A percentile compares a stretch with the other conserved stretches of the same genome.
Conservation (phyloP, 2,113 vertebrate genomes). For the Pluvialis apricaria region DNA sequence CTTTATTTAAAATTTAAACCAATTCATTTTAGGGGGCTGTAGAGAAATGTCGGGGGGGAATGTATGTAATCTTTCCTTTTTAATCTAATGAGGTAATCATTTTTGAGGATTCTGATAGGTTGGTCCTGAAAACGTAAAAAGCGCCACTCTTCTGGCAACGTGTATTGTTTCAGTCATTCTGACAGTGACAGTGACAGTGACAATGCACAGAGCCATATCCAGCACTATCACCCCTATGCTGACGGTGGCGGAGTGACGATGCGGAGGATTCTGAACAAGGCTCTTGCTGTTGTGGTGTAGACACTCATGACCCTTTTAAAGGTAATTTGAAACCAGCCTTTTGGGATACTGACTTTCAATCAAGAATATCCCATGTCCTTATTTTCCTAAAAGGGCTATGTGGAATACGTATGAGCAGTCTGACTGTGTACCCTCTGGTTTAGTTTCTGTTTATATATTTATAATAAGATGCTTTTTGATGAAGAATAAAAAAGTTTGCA, state of each 20-base stretch:
- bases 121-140: neutral
- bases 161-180: neutral
- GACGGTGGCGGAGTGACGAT: neutral
- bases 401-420: slow-evolving; percentile 6
- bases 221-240: neutral
- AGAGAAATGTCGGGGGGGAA: neutral
- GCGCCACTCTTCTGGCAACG: neutral
- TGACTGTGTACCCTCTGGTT: neutral
- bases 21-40: neutral
- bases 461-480: neutral
- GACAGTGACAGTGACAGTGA: neutral
- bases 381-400: neutral
- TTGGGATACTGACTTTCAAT: slow-evolving; percentile 9
- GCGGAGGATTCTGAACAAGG: neutral
- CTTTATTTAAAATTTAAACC: neutral
- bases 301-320: neutral
- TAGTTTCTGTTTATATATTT: neutral
- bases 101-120: neutral
- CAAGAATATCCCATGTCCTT: neutral
- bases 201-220: neutral
- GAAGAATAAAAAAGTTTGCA: too few relatives aligned
- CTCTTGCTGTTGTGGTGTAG: neutral
- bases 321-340: neutral
- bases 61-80: neutral
- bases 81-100: neutral